Conservation (phyloP, 64 coral and sea anemone species). For the Porites lutea region DNA sequence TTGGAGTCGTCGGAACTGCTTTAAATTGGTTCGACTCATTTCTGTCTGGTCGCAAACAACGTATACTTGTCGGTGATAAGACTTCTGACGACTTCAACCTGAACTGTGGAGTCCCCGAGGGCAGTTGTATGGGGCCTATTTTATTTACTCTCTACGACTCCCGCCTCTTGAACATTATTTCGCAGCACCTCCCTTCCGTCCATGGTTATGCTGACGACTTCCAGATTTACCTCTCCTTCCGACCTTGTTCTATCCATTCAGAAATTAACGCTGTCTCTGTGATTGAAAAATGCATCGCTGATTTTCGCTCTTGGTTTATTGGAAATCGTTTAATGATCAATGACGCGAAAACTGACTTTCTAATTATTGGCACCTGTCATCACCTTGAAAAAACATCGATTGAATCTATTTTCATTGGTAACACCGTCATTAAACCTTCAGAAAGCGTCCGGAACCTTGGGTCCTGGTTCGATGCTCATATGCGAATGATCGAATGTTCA, state of each 20-base stretch:
- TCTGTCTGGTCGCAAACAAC: background rate
- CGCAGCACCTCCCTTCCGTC: background rate
- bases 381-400: slow-evolving; percentile 25
- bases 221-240: slow-evolving; percentile 35
- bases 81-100: background rate
- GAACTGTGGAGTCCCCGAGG: slow-evolving; percentile 27
- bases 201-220: slow-evolving; percentile 33
- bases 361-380: slow-evolving; percentile 32
- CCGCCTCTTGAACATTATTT: background rate
- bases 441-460: slow-evolving; percentile 19
- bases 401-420: slow-evolving; percentile 1
- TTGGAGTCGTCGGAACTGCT: background rate
- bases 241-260: background rate
- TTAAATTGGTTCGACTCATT: slow-evolving; percentile 2
- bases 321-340: background rate
- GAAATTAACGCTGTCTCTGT: background rate
- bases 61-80: background rate
- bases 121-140: slow-evolving; percentile 10
- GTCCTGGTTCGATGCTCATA: slow-evolving; percentile 36
- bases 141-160: slow-evolving; percentile 14
- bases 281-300: background rate
- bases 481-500: slow-evolving; percentile 41
- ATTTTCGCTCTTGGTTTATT: background rate
- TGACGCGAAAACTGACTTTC: slow-evolving; percentile 31
- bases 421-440: background rate